Evolutionary conservation across 2,113 vertebrate genomes (phyloP).

Genomic region (Dicentrarchus labrax): DNA sequence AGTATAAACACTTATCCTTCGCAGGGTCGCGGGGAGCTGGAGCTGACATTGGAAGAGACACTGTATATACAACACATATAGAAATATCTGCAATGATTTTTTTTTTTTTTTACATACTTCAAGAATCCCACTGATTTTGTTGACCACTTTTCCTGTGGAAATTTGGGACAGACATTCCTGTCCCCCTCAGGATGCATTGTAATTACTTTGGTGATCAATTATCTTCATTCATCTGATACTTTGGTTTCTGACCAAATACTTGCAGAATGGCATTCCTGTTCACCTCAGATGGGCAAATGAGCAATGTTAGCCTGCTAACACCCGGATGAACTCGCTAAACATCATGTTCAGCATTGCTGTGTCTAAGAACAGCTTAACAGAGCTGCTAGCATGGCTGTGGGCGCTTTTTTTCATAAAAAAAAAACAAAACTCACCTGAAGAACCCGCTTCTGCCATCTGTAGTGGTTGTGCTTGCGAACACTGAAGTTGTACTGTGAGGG

Average conservation of each 20-base stretch:
- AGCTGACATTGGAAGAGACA: too few species aligned
- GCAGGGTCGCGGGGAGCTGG: too few species aligned
- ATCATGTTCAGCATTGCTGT: not conserved
- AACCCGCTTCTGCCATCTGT: slow-evolving; percentile 87
- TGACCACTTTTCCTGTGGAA: not conserved
- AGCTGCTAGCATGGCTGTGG: not conserved
- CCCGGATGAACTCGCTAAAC: too few species aligned
- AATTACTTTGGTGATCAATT: not conserved
- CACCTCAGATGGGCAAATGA: slow-evolving; percentile 7
- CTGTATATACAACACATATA: not conserved
- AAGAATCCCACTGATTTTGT: not conserved
- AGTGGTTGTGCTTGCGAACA: slow-evolving; percentile 84
- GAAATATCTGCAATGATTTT: not conserved
- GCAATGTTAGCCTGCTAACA: slow-evolving; percentile 1
- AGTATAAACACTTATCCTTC: too few species aligned
- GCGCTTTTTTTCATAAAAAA: not conserved
- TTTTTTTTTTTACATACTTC: not conserved
- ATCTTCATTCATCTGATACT: not conserved
- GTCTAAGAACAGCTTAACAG: not conserved
- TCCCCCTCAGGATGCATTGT: not conserved
- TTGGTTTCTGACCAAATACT: not conserved
- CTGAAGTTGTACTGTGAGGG: slow-evolving; percentile 84
- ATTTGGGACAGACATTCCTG: not conserved
- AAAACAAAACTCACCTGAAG: slow-evolving; percentile 82
- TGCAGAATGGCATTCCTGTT: not conserved